Base-by-base conservation (phyloP, 2,797 vertebrate species). In the Aplochiton taeniatus region DNA sequence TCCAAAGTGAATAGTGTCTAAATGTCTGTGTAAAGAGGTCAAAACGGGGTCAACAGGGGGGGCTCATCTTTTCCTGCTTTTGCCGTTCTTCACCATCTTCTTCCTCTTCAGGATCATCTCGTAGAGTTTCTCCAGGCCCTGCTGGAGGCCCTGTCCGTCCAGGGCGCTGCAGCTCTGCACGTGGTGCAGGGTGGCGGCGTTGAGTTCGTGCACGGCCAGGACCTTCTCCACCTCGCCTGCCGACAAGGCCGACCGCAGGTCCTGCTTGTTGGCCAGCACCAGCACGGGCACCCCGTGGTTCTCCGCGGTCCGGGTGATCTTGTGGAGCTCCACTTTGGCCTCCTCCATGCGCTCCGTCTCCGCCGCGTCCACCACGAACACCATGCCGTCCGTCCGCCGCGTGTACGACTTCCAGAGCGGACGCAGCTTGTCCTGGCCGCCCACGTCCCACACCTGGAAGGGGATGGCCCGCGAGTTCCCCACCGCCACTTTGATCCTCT, bases 371-470 rank as follows among this genome's bases (percentile, higher is more conserved):
- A 96, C 94, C 71, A 96, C 95, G 12, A 95, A 96, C 70, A 96
- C 95, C 66, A 96, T 83, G 14, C 95, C 95, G 0, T 96, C 95
- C 0, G 94, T 95, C 42, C 93, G 86, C 8, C 95, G 88, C 0
- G 95, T 95, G 88, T 96, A 96, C 0, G 95, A 96, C 79, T 94
- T 95, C 95, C 95, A 96, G 53, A 96, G 88, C 0, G 95, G 95
- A 1, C 95, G 89, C 47, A 96, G 89, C 81, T 96, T 96, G 76
- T 96, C 95, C 83, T 96, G 95, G 0, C 95, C 95, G 0, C 95
- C 95, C 4, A 96, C 95, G 0, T 96, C 95, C 95, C 95, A 96
- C 76, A 95, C 94, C 71, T 96, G 95, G 81, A 96, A 95, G 69
- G 91, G 91, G 50, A 94, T 90, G 65, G 87, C 76, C 0, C 94